Evolutionary conservation across 2,888 invertebrate species (phyloP).

Genomic region (Steinernema hermaphroditum): DNA sequence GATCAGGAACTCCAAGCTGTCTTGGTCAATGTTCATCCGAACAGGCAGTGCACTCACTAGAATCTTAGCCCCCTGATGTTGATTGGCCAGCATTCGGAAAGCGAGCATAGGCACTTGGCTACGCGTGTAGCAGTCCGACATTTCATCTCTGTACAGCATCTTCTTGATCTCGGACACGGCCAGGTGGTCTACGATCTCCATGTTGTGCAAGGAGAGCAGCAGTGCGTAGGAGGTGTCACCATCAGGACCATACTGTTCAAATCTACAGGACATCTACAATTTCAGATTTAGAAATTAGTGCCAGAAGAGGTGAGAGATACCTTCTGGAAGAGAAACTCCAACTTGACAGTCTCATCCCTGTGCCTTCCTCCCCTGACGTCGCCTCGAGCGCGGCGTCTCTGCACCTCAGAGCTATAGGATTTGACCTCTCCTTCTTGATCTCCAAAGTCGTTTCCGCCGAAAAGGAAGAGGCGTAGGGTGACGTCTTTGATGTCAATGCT

Average conservation of each 20-base stretch:
- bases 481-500: constrained; percentile 22
- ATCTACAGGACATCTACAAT: constrained; percentile 1
- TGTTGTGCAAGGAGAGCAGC: constrained; percentile 83
- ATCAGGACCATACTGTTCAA: background rate
- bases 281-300: background rate
- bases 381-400: background rate
- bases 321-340: constrained; percentile 3
- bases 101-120: constrained; percentile 27
- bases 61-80: constrained; percentile 20
- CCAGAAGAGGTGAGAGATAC: background rate
- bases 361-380: background rate
- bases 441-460: constrained; percentile 21
- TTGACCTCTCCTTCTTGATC: background rate
- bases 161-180: constrained; percentile 88
- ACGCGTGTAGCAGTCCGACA: background rate
- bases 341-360: constrained; percentile 1
- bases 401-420: background rate
- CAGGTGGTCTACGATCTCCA: constrained; percentile 87
- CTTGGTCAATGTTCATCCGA: constrained; percentile 92
- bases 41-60: constrained; percentile 76
- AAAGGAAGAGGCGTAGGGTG: constrained; percentile 2
- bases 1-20: constrained; percentile 85
- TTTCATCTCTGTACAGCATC: constrained; percentile 78
- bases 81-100: constrained; percentile 8
- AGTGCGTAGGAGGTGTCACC: constrained; percentile 74